Evolutionary conservation across 2,888 invertebrate genomes (phyloP), one percentile per base, ranked within the genome.

Genomic region (Reticulitermes lucifugus): DNA sequence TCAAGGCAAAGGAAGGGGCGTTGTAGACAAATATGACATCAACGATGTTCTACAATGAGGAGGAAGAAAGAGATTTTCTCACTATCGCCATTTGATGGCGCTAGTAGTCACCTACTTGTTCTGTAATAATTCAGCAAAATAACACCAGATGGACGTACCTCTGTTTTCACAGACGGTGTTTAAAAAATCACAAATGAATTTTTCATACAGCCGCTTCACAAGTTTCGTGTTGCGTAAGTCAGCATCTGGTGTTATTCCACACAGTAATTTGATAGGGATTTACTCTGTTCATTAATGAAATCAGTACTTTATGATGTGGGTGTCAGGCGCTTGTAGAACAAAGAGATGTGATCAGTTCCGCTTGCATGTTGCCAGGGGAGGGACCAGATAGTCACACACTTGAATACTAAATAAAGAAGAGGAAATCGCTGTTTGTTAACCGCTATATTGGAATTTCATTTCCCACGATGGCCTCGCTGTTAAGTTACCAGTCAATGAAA

Each of bases 311-410:
- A 55, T 55, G 55, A 18, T n/a, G n/a, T 25, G 65, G 65, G 65
- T 65, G 65, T 65, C 25, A 55, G 55, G 18, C 55, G 5, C 18
- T 18, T 55, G 4, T 18, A 65, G 73, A 73, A 73, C 29, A 29
- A 41, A 73, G n/a, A 29, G 71, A 71, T 71, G 75, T 21, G 22
- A 60, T 75, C 77, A 51, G 51, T 77, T 51, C 51, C 51, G 77
- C 77, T 43, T 77, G 51, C 77, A 25, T 65, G 25, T 25, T 25
- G 65, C 22, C 22, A 22, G 10, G 77, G 77, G 77, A 77, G 77
- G 21, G 41, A 22, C n/a, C 46, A 25, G 3, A n/a, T 77, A 77
- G 77, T n/a, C 77, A 77, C 46, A 77, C 77, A 51, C 35, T 4
- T 77, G 77, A 35, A 77, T 77, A 25, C 7, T 18, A 60, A 60